Base-by-base conservation (phyloP, 1,140 invertebrate genomes). In the Brachystomella parvula region DNA sequence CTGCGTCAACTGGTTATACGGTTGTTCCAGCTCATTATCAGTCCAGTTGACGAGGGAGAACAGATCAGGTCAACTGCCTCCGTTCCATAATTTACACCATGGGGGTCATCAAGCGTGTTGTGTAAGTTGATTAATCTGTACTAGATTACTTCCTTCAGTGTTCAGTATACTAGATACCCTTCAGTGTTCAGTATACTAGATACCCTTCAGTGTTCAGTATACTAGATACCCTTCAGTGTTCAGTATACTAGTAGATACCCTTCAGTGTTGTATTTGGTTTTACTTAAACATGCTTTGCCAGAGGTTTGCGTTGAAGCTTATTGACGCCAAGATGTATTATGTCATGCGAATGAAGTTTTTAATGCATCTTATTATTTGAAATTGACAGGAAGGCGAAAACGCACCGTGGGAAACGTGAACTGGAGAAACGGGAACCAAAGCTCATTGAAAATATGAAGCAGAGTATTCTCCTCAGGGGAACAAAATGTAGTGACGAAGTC, bases 361-460 rank as follows among this genome's bases (percentile, higher is more conserved):
- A n/a, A n/a, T n/a, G n/a, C n/a, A n/a, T n/a, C n/a, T n/a, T n/a
- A n/a, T n/a, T n/a, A n/a, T n/a, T n/a, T n/a, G n/a, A n/a, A n/a
- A n/a, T n/a, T n/a, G n/a, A n/a, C n/a, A n/a, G n/a, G 65, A 95
- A 95, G 83, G 88, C 94, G 0, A 92, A 86, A 75, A 95, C 92
- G 28, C 86, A 88, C 29, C 88, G 85, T 77, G 93, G 91, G 39
- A 97, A 96, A 79, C 86, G 89, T 71, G 84, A 86, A 57, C 77
- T 98, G 32, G 77, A 89, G 62, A 85, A 87, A 26, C 83, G 86
- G 73, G 92, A 91, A 75, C 89, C 94, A 0, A 90, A 96, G 79
- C 76, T 96, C 3, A 83, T 91, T 70, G 95, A 98, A 84, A 88
- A 92, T 76, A 80, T 85, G 1, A 96, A 97, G 76, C 85, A 85